Percentiles rank a stretch among this genome's conserved stretches.
These are phyloP conservation scores for Epizoanthus fatuus DNA, from an alignment of 92 coral and sea anemone genomes.

Conservation along the genomic window DNA sequence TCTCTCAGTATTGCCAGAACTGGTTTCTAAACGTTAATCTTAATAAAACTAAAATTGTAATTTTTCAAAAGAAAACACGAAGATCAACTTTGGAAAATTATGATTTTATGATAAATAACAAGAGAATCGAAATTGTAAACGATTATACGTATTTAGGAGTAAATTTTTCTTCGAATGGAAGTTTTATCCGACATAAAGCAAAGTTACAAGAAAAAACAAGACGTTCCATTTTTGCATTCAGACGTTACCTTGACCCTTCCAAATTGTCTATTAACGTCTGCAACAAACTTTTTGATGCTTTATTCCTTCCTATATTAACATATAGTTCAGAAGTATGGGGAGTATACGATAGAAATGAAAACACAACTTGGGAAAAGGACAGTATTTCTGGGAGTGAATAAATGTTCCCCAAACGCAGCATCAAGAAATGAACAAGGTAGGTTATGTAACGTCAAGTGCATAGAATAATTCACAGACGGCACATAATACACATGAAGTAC, in stretches of 20 bases:
- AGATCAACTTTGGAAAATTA: constrained; percentile 18
- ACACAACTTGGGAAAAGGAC: constrained; percentile 51
- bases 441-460: background rate
- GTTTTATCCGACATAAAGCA: constrained; percentile 27
- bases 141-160: constrained; percentile 47
- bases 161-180: constrained; percentile 24
- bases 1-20: constrained; percentile 19
- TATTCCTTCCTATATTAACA: constrained; percentile 38
- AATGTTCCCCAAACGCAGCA: constrained; percentile 38
- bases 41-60: constrained; percentile 29
- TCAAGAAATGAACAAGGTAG: constrained; percentile 26
- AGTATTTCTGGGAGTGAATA: constrained; percentile 21
- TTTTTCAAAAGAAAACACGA: constrained; percentile 33
- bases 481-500: background rate
- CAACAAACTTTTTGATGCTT: constrained; percentile 47
- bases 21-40: constrained; percentile 19
- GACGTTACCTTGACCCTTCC: constrained; percentile 26
- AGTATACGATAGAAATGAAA: constrained; percentile 30
- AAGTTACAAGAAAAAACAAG: constrained; percentile 34
- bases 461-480: background rate
- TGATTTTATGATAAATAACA: constrained; percentile 31
- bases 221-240: constrained; percentile 25
- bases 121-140: constrained; percentile 17
- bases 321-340: constrained; percentile 62
- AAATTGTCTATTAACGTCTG: constrained; percentile 7